Conservation (phyloP, 2,797 vertebrate genomes). For the Echiichthys vipera region DNA sequence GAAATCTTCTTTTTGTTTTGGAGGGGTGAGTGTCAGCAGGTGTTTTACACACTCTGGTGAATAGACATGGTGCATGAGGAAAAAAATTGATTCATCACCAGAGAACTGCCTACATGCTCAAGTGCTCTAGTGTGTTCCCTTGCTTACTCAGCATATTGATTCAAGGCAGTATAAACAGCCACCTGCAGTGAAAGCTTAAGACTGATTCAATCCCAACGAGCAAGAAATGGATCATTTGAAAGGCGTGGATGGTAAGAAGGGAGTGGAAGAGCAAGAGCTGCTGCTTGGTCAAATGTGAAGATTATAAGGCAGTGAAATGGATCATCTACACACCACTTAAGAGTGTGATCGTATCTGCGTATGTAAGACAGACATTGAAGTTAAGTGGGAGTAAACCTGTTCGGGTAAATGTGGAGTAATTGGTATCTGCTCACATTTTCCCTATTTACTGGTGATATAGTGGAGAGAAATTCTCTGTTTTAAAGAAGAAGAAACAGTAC, state of each 20-base stretch:
- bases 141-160: slow-evolving; percentile 64
- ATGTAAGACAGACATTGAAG: not conserved
- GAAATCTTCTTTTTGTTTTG: slow-evolving; percentile 41
- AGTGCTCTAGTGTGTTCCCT: slow-evolving; percentile 27
- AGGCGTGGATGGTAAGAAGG: not conserved
- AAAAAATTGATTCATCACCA: slow-evolving; percentile 51
- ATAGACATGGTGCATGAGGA: slow-evolving; percentile 31
- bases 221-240: slow-evolving; percentile 3
- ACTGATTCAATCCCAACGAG: slow-evolving; percentile 16
- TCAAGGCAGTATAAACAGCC: slow-evolving; percentile 32
- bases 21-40: slow-evolving; percentile 40
- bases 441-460: slow-evolving; percentile 3
- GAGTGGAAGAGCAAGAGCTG: not conserved
- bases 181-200: slow-evolving; percentile 24
- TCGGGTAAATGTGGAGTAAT: not conserved
- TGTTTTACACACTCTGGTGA: slow-evolving; percentile 47
- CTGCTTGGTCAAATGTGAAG: slow-evolving; percentile 15
- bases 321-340: not conserved
- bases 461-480: not conserved
- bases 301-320: slow-evolving; percentile 28
- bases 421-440: not conserved
- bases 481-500: not conserved
- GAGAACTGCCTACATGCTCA: slow-evolving; percentile 33
- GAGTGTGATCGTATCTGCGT: slow-evolving; percentile 10
- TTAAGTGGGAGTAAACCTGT: slow-evolving; percentile 3